Base-by-base conservation (phyloP, 2,113 vertebrate genomes). In the Petrocephalus zakoni region DNA sequence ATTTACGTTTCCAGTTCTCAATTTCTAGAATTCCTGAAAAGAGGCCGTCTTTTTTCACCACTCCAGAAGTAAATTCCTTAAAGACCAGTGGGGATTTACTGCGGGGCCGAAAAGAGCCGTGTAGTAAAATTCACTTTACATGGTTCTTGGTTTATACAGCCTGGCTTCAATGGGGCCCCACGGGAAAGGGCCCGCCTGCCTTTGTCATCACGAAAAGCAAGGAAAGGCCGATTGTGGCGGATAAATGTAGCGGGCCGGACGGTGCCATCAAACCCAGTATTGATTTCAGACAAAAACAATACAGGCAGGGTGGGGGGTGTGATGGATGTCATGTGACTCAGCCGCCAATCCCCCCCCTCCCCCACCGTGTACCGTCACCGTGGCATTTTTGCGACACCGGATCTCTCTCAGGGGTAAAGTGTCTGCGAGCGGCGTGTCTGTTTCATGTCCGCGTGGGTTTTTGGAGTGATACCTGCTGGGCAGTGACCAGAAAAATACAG, bases 291-390 rank as follows among this genome's bases (percentile, higher is more conserved):
- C 53, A 84, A 84, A 83, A 47, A n/a, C 52, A 55, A 88, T 88
- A 58, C 34, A 25, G 87, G 51, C 17, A 37, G n/a, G 90, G 85
- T 89, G 90, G 2, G 0, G 82, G 87, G 42, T 83, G 93, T 95
- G 94, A 95, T 94, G 90, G 90, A 94, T 94, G 92, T 94, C 93
- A 93, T 92, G 92, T 92, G 91, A 90, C 46, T 46, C 46, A 83
- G 81, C 34, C 34, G 72, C 13, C 42, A 42, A 1, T 42, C 42
- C 42, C 42, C 42, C 72, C 34, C 89, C 90, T 88, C 46, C 84
- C 84, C 51, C 3, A 29, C 47, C 9, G 37, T 2, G 25, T 42
- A 22, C 25, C n/a, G 10, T 75, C 68, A 3, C 6, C 29, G 4
- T 53, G 19, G 87, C 47, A 22, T 87, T 6, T 51, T 15, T 81